phyloP scores from a whole-genome alignment of 2,888 invertebrate genomes.

The Seira musarum region DNA sequence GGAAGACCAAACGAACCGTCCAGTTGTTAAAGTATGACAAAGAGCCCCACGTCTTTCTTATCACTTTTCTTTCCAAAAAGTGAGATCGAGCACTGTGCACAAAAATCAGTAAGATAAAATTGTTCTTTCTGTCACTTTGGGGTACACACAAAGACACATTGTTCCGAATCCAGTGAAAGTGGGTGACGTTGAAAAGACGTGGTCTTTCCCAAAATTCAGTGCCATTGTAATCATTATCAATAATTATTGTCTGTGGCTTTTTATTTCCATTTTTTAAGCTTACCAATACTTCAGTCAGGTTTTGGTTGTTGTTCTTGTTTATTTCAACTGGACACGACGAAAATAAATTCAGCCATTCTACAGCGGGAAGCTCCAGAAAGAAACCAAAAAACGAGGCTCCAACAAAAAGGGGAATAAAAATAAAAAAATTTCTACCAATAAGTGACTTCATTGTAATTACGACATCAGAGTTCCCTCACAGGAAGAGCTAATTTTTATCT shows the following conservation, averaged over 20 bases:
- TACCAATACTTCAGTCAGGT: no score
- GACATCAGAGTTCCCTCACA: no score
- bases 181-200: no score
- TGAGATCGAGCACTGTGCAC: conserved; percentile 21
- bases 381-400: conserved; percentile 26
- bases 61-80: not conserved
- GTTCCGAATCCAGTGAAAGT: no score
- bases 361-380: conserved; percentile 10
- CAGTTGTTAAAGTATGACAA: conserved; percentile 43
- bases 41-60: conserved; percentile 57
- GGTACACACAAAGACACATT: no score
- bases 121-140: no score
- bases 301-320: not conserved
- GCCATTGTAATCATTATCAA: no score
- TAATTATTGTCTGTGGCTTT: no score
- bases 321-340: not conserved
- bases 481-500: not conserved
- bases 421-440: not conserved
- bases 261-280: no score
- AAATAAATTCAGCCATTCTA: conserved; percentile 2
- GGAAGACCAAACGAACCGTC: conserved; percentile 44
- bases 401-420: conserved; percentile 16
- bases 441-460: not conserved
- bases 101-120: no score
- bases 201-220: no score